phyloP scores from a whole-genome alignment of 2,113 vertebrate species.

The Hippocampus comes region DNA sequence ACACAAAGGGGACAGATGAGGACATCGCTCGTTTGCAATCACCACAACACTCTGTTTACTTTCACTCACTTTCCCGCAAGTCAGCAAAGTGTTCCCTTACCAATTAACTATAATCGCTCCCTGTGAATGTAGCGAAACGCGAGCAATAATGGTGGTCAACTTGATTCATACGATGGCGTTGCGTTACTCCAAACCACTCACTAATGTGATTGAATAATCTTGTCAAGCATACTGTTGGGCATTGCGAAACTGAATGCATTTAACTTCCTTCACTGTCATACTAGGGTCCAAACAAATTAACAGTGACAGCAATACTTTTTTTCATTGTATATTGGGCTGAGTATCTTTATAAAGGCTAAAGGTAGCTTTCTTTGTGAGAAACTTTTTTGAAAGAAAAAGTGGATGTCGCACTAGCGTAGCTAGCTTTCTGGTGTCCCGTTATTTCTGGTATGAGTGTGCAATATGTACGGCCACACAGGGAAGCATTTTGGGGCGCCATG shows the following conservation, averaged over 20 bases:
- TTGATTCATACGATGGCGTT: background rate
- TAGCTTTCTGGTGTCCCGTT: background rate
- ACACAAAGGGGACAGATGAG: background rate
- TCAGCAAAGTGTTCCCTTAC: background rate
- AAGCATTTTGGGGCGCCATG: too few relatives aligned
- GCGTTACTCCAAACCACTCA: background rate
- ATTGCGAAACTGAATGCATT: background rate
- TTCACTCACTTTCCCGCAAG: background rate
- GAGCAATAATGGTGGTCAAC: background rate
- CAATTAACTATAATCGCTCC: background rate
- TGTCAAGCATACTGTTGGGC: background rate
- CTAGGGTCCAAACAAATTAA: background rate
- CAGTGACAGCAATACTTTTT: background rate
- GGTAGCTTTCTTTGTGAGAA: background rate
- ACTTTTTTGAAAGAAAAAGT: background rate
- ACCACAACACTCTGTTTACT: background rate
- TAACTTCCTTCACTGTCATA: background rate
- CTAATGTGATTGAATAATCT: background rate
- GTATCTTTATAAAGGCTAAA: background rate
- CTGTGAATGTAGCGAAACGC: background rate
- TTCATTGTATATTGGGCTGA: background rate
- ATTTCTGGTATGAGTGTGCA: background rate
- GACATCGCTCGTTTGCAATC: background rate
- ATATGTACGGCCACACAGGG: background rate
- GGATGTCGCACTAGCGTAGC: background rate